Evolutionary conservation across 2,888 invertebrate genomes (phyloP).

Genomic region (Plebejus argus): DNA sequence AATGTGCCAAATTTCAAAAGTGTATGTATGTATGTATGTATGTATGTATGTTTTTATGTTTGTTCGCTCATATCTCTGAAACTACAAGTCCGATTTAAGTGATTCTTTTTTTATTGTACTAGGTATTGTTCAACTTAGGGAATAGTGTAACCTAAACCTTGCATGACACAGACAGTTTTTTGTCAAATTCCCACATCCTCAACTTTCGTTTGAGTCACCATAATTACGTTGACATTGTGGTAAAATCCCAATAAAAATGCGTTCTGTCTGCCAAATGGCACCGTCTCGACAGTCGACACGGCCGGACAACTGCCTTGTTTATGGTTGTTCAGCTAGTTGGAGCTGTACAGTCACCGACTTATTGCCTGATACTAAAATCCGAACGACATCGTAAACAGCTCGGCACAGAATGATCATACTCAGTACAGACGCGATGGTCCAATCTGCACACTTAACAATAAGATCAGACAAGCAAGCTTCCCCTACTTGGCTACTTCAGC

Average conservation of each 20-base stretch:
- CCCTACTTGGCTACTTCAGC: no score
- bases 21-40: no score
- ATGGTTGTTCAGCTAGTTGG: not conserved
- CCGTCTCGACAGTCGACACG: constrained; percentile 11
- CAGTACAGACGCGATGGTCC: no score
- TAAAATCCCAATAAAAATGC: not conserved
- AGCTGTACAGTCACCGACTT: not conserved
- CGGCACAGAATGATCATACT: no score
- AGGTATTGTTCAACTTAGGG: no score
- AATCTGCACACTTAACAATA: no score
- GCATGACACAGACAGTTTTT: not conserved
- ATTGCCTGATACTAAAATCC: not conserved
- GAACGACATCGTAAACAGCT: not conserved
- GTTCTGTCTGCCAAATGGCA: not conserved
- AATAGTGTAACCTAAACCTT: not conserved
- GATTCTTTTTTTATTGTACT: no score
- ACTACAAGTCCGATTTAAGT: no score
- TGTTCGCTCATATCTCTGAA: no score
- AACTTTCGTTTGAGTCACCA: not conserved
- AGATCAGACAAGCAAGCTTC: no score
- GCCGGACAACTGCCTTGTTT: not conserved
- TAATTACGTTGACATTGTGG: constrained; percentile 7
- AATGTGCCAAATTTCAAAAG: no score
- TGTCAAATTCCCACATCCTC: not conserved
- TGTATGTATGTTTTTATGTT: no score